Base-by-base conservation (phyloP, 2,797 vertebrate species). In the Hemibagrus guttatus region DNA sequence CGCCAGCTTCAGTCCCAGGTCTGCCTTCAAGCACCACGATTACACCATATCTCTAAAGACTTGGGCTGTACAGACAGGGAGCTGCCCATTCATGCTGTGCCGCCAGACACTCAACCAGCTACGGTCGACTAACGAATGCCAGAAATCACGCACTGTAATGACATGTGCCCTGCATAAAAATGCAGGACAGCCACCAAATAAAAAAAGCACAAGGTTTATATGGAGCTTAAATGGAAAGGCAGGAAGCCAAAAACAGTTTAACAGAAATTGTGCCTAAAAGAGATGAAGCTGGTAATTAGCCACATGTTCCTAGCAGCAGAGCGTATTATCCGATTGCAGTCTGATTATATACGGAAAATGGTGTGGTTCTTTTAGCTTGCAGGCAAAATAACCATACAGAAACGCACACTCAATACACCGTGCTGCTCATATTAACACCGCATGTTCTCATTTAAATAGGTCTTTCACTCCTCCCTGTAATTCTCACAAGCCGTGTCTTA, bases 91-190 rank as follows among this genome's bases (percentile, higher is more conserved):
- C 92, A 90, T 87, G 85, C 86, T 72, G 56, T 75, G 49, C 42
- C 79, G 46, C 58, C 85, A 91, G 86, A 69, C 54, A 81, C 91
- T 92, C 84, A 88, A 90, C 93, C 92, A 90, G 90, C 92, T 90
- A 88, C 56, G 83, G 86, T 82, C 75, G 72, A 83, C 78, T 89
- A 88, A 86, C 88, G 90, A 90, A 89, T 86, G 86, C 72, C 89
- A 93, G 89, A 88, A 85, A 84, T 54, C 58, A 86, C 28, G 26
- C 26, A 35, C 54, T 84, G 84, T 88, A 89, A 91, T 86, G 78
- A 89, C 84, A 88, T 72, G 79, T 64, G 54, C 21, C 23, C 42
- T 56, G 35, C 61, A 35, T 14, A 69, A 54, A 46, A 85, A 80
- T 13, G 19, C 31, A 69, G 52, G 66, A 80, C 28, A 74, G 63